Conservation (phyloP, 2,797 vertebrate species). For the Benthosema pterotum region DNA sequence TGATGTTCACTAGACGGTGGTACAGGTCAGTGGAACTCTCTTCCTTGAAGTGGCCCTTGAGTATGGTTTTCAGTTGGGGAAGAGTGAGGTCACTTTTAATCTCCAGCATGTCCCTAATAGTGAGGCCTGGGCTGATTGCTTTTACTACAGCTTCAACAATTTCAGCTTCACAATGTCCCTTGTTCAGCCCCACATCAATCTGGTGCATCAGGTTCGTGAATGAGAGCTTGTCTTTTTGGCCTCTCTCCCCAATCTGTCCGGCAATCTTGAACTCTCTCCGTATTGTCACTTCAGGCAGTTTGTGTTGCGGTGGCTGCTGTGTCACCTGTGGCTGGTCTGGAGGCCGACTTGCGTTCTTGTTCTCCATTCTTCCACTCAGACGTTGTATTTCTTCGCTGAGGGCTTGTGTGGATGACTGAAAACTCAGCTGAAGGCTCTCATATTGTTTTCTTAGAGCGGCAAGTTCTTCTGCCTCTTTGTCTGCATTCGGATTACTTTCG, state of each 20-base stretch:
- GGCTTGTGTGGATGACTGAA: neutral
- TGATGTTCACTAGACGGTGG: constrained; percentile 33
- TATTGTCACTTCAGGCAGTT: constrained; percentile 18
- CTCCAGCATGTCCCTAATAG: too few relatives aligned
- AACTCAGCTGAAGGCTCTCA: too few relatives aligned
- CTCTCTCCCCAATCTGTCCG: constrained; percentile 31
- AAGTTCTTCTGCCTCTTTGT: too few relatives aligned
- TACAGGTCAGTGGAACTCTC: constrained; percentile 41
- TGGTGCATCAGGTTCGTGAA: constrained; percentile 41
- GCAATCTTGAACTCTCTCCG: constrained; percentile 24
- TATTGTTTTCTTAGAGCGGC: neutral
- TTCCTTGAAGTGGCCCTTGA: constrained; percentile 40
- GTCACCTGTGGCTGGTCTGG: neutral
- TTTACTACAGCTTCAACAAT: constrained; percentile 26
- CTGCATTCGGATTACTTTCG: too few relatives aligned
- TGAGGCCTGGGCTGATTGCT: neutral
- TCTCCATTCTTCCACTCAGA: neutral
- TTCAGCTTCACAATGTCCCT: constrained; percentile 23
- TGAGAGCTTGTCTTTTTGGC: constrained; percentile 28
- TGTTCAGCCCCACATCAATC: constrained; percentile 31
- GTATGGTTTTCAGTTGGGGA: too few relatives aligned
- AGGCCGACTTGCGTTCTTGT: neutral
- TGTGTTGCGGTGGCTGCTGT: neutral
- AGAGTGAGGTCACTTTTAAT: too few relatives aligned
- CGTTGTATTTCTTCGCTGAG: constrained; percentile 5